A percentile compares a stretch with the other conserved stretches of the same genome.
Conservation (phyloP, 2,797 vertebrate species). For the Melanotaenia nigrans region DNA sequence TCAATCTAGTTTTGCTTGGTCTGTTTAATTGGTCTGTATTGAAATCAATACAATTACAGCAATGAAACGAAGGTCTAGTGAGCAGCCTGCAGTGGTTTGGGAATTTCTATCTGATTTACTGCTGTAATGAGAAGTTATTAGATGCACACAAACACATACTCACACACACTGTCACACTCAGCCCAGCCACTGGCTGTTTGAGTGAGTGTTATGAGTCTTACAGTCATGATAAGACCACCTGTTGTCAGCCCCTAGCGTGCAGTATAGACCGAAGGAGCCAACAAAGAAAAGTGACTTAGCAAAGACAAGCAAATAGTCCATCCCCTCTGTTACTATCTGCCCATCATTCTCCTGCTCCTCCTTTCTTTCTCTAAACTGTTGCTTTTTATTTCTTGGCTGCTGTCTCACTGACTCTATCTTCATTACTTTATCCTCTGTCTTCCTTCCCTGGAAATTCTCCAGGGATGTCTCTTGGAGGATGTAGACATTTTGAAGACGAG, state of each 20-base stretch:
- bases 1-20: slow-evolving; percentile 52
- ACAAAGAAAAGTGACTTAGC: slow-evolving; percentile 46
- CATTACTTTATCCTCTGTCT: slow-evolving; percentile 28
- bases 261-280: slow-evolving; percentile 37
- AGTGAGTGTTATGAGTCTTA: slow-evolving; percentile 60
- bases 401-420: slow-evolving; percentile 29
- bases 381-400: slow-evolving; percentile 30
- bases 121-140: slow-evolving; percentile 72
- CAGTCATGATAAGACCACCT: slow-evolving; percentile 70
- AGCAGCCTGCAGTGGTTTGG: slow-evolving; percentile 61
- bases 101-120: slow-evolving; percentile 74
- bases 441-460: slow-evolving; percentile 21
- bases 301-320: slow-evolving; percentile 42
- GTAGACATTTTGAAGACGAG: slow-evolving; percentile 9
- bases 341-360: slow-evolving; percentile 40
- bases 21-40: slow-evolving; percentile 73
- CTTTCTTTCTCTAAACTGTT: slow-evolving; percentile 18
- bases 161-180: slow-evolving; percentile 9
- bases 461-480: slow-evolving; percentile 8
- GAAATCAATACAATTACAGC: slow-evolving; percentile 73
- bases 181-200: slow-evolving; percentile 44
- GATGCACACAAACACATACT: slow-evolving; percentile 26
- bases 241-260: slow-evolving; percentile 58
- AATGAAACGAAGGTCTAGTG: slow-evolving; percentile 51
- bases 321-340: slow-evolving; percentile 56